phyloP scores from a whole-genome alignment of 2,797 vertebrate species.

The Enteromius afrohamiltoni region DNA sequence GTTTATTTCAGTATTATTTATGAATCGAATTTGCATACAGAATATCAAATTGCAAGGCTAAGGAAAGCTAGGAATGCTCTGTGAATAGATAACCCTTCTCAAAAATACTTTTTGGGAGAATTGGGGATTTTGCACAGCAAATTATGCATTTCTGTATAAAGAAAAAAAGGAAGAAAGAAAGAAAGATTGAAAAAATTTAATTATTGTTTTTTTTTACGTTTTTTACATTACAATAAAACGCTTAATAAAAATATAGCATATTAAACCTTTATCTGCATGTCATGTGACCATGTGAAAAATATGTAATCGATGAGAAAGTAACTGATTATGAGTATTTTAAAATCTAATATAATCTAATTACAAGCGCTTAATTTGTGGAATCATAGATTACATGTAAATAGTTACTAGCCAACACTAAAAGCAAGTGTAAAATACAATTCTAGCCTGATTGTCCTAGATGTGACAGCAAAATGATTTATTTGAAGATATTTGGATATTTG shows the following conservation, averaged over 20 bases:
- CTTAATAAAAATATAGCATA: background rate
- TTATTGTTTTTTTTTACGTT: background rate
- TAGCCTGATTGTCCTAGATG: background rate
- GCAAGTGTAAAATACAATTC: background rate
- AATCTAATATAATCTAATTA: background rate
- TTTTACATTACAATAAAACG: background rate
- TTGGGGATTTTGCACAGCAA: background rate
- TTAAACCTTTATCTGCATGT: too few species aligned
- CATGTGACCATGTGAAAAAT: too few species aligned
- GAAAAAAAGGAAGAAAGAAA: background rate
- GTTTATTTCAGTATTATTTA: constrained; percentile 20
- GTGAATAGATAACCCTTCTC: background rate
- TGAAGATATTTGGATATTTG: background rate
- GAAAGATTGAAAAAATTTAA: background rate
- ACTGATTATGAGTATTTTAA: background rate
- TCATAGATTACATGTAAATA: background rate
- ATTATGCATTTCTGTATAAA: background rate
- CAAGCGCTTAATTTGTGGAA: background rate
- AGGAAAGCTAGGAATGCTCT: background rate
- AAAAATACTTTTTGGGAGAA: background rate
- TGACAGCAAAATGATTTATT: background rate
- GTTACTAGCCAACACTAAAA: background rate
- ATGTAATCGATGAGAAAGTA: background rate
- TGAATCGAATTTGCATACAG: background rate
- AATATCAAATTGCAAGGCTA: background rate